Evolutionary conservation across 2,888 invertebrate genomes (phyloP), one percentile per base, ranked within the genome.

Genomic region (Globia sparganii): DNA sequence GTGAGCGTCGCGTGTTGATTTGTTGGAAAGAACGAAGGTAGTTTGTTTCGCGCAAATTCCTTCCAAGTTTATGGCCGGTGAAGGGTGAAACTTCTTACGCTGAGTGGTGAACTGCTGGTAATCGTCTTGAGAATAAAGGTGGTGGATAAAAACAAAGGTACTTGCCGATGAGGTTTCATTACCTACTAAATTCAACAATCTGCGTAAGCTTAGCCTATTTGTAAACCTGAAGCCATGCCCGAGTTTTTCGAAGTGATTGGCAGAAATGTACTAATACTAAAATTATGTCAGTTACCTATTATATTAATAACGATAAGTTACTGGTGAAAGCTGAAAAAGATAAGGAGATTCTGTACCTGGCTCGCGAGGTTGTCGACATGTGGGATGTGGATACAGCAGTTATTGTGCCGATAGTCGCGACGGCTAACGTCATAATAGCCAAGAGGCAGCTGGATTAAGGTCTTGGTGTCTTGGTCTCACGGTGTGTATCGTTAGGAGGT

Each of bases 1-100:
- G 77, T 76, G 56, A 78, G 71, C 70, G 77, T 84, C 68, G 86
- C 80, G 86, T 84, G 84, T 84, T 84, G 85, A 86, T 86, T 84
- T 71, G 80, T 83, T 59, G 76, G 67, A 65, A 65, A 70, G 37
- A 78, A 68, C 64, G 46, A 69, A 68, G 76, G 82, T 72, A 78
- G 70, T 74, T 82, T 72, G 83, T 82, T 78, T 82, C 83, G 83
- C 74, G 59, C 43, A 78, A 85, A 83, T 84, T 82, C 83, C 78
- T 84, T 75, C 72, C 84, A 78, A 69, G 83, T 84, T 84, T 84
- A 84, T 73, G 78, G 70, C 61, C 67, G 59, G 77, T 80, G 78
- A 72, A 70, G 72, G 83, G 80, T 81, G 72, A 72, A 80, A 75
- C 83, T 86, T 84, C 83, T 86, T 84, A 86, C 64, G 21, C 58